Evolutionary conservation across 2,113 vertebrate species (phyloP).

Genomic region (Muscicapa adusta): DNA sequence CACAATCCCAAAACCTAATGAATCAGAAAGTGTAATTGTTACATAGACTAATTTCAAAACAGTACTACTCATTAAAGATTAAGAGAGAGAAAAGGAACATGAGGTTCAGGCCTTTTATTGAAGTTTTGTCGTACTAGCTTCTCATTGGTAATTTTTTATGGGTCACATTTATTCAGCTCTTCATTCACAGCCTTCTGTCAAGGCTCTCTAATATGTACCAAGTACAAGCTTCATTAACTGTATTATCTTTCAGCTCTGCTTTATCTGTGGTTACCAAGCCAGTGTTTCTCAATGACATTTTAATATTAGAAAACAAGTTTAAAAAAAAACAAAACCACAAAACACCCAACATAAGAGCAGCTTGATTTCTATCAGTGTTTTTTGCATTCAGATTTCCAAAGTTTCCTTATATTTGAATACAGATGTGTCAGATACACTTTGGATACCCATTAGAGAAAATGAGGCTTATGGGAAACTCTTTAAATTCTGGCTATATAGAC

Average conservation of each 20-base stretch:
- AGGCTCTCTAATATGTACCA: constrained; percentile 15
- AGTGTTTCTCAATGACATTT: constrained; percentile 59
- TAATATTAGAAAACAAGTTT: constrained; percentile 23
- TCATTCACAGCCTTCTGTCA: constrained; percentile 39
- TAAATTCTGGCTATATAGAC: not conserved
- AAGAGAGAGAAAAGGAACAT: constrained; percentile 1
- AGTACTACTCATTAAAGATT: constrained; percentile 9
- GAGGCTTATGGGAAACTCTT: not conserved
- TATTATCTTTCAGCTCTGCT: constrained; percentile 37
- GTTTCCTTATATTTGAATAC: constrained; percentile 50
- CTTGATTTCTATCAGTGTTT: constrained; percentile 42
- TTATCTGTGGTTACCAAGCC: constrained; percentile 22
- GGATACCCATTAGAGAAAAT: constrained; percentile 26
- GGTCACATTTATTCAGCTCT: not conserved
- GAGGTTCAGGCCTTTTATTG: constrained; percentile 6
- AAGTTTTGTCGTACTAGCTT: not conserved
- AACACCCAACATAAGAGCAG: not conserved
- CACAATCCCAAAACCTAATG: constrained; percentile 33
- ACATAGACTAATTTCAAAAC: constrained; percentile 28
- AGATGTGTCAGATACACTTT: constrained; percentile 10
- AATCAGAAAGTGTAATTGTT: constrained; percentile 38
- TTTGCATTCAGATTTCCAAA: constrained; percentile 8
- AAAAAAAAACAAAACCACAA: not conserved
- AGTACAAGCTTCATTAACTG: constrained; percentile 65
- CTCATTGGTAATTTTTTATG: constrained; percentile 5